phyloP scores from a whole-genome alignment of 2,888 invertebrate genomes.

The Matsumyia berberina region DNA sequence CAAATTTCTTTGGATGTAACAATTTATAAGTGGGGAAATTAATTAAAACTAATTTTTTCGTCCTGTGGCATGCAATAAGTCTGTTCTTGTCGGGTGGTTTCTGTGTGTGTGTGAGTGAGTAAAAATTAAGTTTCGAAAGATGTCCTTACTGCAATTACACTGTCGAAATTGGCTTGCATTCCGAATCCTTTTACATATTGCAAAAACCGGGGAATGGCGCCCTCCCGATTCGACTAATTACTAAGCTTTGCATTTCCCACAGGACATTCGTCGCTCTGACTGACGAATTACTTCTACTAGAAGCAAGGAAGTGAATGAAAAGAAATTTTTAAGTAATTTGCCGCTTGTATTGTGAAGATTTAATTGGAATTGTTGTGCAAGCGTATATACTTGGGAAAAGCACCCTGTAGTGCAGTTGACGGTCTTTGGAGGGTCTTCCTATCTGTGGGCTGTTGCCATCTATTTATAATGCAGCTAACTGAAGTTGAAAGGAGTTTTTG shows the following conservation, averaged over 20 bases:
- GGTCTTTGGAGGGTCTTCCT: neutral
- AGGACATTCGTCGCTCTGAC: conserved; percentile 23
- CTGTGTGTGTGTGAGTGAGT: too few relatives aligned
- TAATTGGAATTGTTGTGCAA: conserved; percentile 37
- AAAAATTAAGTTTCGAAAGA: neutral
- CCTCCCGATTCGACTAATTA: conserved; percentile 21
- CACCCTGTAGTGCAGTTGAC: conserved; percentile 17
- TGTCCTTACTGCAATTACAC: neutral
- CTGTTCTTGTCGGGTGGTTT: neutral
- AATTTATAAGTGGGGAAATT: conserved; percentile 39
- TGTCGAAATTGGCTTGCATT: conserved; percentile 19
- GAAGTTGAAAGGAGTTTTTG: neutral
- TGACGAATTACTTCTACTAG: conserved; percentile 20
- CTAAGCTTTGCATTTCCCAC: conserved; percentile 8
- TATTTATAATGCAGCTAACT: neutral
- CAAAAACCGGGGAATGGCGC: neutral
- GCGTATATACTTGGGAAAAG: conserved; percentile 6
- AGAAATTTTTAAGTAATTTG: conserved; percentile 20
- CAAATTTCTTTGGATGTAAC: conserved; percentile 18
- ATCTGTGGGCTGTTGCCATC: conserved; percentile 3
- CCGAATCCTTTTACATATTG: conserved; percentile 2
- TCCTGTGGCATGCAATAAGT: neutral
- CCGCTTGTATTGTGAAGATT: conserved; percentile 20
- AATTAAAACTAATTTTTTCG: conserved; percentile 53
- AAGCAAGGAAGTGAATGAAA: neutral